A percentile compares a stretch with the other conserved stretches of the same genome.
Conservation (phyloP, 2,888 invertebrate genomes). For the Microctonus hyperodae region DNA sequence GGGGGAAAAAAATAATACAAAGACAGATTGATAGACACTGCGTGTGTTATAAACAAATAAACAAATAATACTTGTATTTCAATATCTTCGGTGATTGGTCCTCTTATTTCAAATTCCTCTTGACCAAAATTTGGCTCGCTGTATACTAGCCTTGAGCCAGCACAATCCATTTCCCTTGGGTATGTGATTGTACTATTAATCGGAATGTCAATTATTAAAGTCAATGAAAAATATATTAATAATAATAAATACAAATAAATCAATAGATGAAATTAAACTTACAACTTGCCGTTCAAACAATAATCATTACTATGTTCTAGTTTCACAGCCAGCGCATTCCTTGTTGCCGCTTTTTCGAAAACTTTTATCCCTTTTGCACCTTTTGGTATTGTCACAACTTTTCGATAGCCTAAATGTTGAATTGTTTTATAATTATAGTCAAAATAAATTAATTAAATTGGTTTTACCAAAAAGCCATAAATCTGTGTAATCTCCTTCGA, state of each 20-base stretch:
- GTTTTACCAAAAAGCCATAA: slow-evolving; percentile 62
- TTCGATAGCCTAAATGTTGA: slow-evolving; percentile 69
- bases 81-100: slow-evolving; percentile 82
- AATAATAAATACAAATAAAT: not conserved
- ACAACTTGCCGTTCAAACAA: slow-evolving; percentile 83
- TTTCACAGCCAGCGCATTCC: slow-evolving; percentile 76
- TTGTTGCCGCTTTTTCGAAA: slow-evolving; percentile 70
- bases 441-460: not conserved
- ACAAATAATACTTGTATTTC: slow-evolving; percentile 72
- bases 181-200: slow-evolving; percentile 70
- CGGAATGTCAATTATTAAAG: slow-evolving; percentile 12
- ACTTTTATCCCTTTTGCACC: slow-evolving; percentile 82
- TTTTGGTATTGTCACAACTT: slow-evolving; percentile 71
- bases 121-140: slow-evolving; percentile 75
- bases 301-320: slow-evolving; percentile 74
- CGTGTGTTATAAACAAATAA: not conserved
- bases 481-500: slow-evolving; percentile 67
- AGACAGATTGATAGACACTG: not conserved
- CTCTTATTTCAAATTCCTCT: slow-evolving; percentile 82
- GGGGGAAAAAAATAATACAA: no score
- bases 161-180: slow-evolving; percentile 84
- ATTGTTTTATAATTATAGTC: not conserved
- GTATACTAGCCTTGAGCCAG: slow-evolving; percentile 81
- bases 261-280: slow-evolving; percentile 43
- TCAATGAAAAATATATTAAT: not conserved